A percentile compares a stretch with the other conserved stretches of the same genome.
Evolutionary conservation across 2,797 vertebrate species (phyloP).

Genomic region (Sylvia borin): DNA sequence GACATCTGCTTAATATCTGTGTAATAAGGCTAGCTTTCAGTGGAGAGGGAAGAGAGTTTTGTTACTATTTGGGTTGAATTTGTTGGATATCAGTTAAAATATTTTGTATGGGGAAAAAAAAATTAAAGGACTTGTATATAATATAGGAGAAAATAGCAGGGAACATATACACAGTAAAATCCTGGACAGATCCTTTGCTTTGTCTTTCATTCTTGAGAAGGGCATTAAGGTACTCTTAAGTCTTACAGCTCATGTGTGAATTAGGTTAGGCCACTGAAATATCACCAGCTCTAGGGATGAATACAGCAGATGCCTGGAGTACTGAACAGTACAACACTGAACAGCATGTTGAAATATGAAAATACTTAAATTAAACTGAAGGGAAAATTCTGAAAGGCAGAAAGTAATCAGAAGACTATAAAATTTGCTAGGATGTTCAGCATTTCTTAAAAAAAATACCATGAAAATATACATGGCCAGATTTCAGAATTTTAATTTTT

Average conservation of each 20-base stretch:
- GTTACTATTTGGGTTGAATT: not conserved
- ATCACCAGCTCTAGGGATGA: not conserved
- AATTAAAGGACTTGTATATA: not conserved
- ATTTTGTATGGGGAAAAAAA: not conserved
- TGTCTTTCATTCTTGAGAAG: not conserved
- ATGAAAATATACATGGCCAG: not conserved
- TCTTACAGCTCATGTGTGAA: not conserved
- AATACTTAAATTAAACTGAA: not conserved
- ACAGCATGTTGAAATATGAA: not conserved
- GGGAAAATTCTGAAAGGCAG: not conserved
- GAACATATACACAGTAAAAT: accelerated
- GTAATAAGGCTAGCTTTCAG: not conserved
- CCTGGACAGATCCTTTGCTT: not conserved
- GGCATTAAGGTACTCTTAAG: not conserved
- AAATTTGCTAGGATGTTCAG: not conserved
- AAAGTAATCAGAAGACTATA: not conserved
- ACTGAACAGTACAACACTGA: not conserved
- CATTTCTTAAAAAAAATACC: not conserved
- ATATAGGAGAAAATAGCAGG: not conserved
- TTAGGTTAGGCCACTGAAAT: not conserved
- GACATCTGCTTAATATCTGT: not conserved
- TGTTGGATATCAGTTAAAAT: not conserved
- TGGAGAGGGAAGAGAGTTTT: not conserved
- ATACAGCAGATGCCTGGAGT: not conserved
- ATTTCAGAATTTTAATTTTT: not conserved